These are phyloP conservation scores for Tetranychus truncatus DNA, from an alignment of 2,888 invertebrate genomes.

Conservation along the genomic window DNA sequence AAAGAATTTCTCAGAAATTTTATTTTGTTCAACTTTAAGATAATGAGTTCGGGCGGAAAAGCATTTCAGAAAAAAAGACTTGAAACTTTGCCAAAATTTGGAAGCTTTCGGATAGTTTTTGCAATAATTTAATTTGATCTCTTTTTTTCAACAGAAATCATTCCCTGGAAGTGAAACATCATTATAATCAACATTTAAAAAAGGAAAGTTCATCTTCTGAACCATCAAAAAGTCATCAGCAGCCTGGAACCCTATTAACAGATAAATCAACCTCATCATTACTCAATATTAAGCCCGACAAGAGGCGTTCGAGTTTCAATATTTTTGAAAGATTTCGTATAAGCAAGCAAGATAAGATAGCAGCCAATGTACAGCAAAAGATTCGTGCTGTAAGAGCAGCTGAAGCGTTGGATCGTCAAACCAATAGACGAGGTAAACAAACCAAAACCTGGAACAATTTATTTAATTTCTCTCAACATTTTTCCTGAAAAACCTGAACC, in stretches of 20 bases:
- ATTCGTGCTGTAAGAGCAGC: constrained; percentile 27
- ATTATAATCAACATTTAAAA: not conserved
- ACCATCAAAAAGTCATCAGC: not conserved
- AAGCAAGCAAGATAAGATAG: constrained; percentile 27
- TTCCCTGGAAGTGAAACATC: constrained; percentile 25
- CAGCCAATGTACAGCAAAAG: constrained; percentile 27
- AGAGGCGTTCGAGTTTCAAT: constrained; percentile 22
- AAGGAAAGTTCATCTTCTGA: not conserved
- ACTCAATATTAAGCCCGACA: not conserved
- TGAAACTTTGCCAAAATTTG: no score
- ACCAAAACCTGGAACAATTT: not conserved
- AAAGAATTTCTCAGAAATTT: no score
- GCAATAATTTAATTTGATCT: no score
- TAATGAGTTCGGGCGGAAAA: no score
- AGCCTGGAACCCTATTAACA: not conserved
- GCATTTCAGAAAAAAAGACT: no score
- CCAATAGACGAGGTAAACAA: constrained; percentile 18
- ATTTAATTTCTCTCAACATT: not conserved
- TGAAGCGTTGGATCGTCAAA: constrained; percentile 27
- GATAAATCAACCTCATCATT: constrained; percentile 11
- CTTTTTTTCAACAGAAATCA: constrained; percentile 22
- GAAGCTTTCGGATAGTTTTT: no score
- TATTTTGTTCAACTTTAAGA: no score
- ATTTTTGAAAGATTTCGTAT: constrained; percentile 26
- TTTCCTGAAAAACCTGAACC: no score